These are phyloP conservation scores for Ceratina calcarata DNA, from an alignment of 1,140 invertebrate species.

Conservation along the genomic window DNA sequence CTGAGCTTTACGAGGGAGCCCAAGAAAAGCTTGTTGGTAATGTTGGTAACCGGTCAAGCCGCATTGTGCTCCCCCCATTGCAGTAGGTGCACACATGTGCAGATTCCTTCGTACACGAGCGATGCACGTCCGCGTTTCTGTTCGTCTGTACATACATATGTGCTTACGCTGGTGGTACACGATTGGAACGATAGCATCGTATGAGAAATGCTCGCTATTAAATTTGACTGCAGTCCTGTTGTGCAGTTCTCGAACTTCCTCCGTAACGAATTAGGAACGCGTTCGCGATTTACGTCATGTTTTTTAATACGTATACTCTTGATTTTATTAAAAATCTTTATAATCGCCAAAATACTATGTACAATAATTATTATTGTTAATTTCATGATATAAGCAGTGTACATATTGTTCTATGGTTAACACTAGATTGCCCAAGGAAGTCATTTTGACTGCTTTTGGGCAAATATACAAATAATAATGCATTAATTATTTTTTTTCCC, in stretches of 20 bases:
- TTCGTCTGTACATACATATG: background rate
- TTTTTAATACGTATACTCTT: too few species aligned
- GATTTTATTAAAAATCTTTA: too few species aligned
- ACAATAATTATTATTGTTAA: too few species aligned
- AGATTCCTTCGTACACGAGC: background rate
- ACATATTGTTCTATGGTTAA: background rate
- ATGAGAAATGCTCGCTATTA: slow-evolving; percentile 43
- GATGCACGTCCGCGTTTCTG: background rate
- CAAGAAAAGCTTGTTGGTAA: slow-evolving; percentile 32
- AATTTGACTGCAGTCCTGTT: slow-evolving; percentile 49
- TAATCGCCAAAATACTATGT: too few species aligned
- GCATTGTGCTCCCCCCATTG: slow-evolving; percentile 37
- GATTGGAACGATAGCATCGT: slow-evolving; percentile 38
- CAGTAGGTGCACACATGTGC: slow-evolving; percentile 26
- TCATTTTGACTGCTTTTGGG: too few species aligned
- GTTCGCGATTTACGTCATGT: background rate
- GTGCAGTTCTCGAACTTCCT: slow-evolving; percentile 11
- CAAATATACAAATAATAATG: too few species aligned
- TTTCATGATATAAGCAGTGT: too few species aligned
- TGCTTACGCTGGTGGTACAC: background rate
- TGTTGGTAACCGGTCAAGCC: slow-evolving; percentile 45
- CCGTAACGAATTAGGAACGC: background rate
- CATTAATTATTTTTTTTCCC: too few species aligned
- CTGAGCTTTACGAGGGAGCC: slow-evolving; percentile 35
- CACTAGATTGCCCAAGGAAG: too few species aligned